Evolutionary conservation across 2,113 vertebrate species (phyloP).

Genomic region (Hyperopisus bebe): DNA sequence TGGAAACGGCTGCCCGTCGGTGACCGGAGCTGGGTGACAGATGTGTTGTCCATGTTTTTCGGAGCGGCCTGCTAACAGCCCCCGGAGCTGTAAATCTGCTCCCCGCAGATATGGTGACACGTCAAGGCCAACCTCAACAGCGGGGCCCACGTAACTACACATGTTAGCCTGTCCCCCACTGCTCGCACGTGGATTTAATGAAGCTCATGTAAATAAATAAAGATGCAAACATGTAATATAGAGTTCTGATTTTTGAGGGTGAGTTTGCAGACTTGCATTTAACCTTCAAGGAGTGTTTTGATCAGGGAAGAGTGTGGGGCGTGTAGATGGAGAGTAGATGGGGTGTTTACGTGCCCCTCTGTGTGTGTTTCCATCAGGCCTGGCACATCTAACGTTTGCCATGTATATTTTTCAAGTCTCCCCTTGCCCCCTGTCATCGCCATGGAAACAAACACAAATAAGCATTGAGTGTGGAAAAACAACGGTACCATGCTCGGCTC

Average conservation of each 20-base stretch:
- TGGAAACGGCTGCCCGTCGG: background rate
- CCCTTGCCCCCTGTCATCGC: background rate
- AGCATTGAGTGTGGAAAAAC: background rate
- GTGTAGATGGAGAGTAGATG: background rate
- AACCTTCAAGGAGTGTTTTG: slow-evolving; percentile 3
- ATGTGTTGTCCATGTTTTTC: background rate
- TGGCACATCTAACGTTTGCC: background rate
- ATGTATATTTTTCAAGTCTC: background rate
- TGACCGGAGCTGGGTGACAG: background rate
- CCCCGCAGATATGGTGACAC: background rate
- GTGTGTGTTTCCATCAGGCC: background rate
- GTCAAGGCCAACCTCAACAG: background rate
- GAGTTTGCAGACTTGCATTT: slow-evolving; percentile 3
- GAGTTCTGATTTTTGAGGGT: background rate
- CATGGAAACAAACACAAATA: background rate
- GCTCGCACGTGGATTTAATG: background rate
- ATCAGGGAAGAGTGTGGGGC: background rate
- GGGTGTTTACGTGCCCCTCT: background rate
- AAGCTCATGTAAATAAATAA: slow-evolving; percentile 10
- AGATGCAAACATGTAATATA: background rate
- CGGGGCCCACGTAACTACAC: background rate
- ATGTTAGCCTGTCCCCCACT: background rate
- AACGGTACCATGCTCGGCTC: background rate
- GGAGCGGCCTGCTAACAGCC: background rate
- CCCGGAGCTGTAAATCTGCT: background rate